A percentile compares a stretch with the other conserved stretches of the same genome.
phyloP scores from a whole-genome alignment of 1,140 invertebrate genomes.

The Homalodisca vitripennis region DNA sequence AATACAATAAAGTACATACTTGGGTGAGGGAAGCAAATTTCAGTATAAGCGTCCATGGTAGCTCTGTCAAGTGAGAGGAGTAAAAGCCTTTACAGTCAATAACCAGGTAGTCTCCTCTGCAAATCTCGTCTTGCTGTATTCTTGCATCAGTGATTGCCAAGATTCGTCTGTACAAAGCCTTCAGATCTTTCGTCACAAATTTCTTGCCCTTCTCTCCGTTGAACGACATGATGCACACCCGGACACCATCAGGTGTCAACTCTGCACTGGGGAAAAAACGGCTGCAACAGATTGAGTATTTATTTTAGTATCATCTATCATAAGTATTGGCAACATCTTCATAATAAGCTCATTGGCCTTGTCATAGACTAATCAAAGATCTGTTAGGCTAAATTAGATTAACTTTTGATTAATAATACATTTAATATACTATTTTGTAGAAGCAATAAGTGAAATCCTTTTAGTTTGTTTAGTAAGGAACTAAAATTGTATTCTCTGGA shows the following conservation, averaged over 20 bases:
- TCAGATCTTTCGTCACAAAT: conserved; percentile 2
- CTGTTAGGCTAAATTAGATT: no score
- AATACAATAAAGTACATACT: background rate
- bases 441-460: no score
- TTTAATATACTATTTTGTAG: no score
- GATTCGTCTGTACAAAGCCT: conserved; percentile 4
- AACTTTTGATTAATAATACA: no score
- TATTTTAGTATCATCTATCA: background rate
- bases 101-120: conserved; percentile 27
- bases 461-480: no score
- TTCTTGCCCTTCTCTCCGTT: conserved; percentile 4
- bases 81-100: conserved; percentile 25
- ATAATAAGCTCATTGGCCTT: no score
- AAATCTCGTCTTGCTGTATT: conserved; percentile 5
- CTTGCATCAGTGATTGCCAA: conserved; percentile 12
- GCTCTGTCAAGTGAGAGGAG: conserved; percentile 23
- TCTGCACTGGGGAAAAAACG: conserved; percentile 5
- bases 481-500: no score
- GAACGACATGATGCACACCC: conserved; percentile 19
- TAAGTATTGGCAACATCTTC: no score
- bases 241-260: conserved; percentile 23
- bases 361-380: no score
- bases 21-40: conserved; percentile 13
- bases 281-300: conserved; percentile 9
- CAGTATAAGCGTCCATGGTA: conserved; percentile 13